A percentile compares a stretch with the other conserved stretches of the same genome.
phyloP scores from a whole-genome alignment of 2,113 vertebrate species.

The Maccullochella peelii region DNA sequence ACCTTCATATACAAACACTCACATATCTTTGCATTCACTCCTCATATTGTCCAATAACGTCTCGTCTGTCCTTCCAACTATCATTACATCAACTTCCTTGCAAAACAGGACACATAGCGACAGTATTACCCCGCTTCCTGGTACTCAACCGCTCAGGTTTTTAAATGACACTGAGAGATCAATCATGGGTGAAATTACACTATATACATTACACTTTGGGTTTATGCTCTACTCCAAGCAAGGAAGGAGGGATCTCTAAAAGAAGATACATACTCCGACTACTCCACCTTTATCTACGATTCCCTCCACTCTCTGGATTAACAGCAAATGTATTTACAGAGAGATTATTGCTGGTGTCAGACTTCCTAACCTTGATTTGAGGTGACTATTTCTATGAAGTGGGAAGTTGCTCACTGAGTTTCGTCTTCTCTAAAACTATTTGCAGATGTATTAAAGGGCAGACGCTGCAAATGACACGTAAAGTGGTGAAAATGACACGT shows the following conservation, averaged over 20 bases:
- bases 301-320: constrained; percentile 77
- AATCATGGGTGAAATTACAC: constrained; percentile 86
- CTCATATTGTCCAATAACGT: constrained; percentile 53
- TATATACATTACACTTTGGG: constrained; percentile 78
- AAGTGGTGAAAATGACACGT: not conserved
- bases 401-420: constrained; percentile 34
- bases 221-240: constrained; percentile 67
- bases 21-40: constrained; percentile 35
- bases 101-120: constrained; percentile 62
- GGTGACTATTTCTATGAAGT: constrained; percentile 45
- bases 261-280: constrained; percentile 75
- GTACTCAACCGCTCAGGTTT: constrained; percentile 73
- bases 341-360: constrained; percentile 78
- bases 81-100: constrained; percentile 66
- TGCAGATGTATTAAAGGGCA: not conserved
- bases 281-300: constrained; percentile 76
- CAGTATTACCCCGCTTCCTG: constrained; percentile 67
- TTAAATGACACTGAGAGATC: constrained; percentile 82
- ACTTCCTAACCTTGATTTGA: constrained; percentile 74
- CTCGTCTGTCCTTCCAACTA: constrained; percentile 65
- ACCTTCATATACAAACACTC: constrained; percentile 7
- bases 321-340: constrained; percentile 83
- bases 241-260: constrained; percentile 52
- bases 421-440: constrained; percentile 8
- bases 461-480: not conserved